Evolutionary conservation across 2,113 vertebrate genomes (phyloP).

Genomic region (Pyxicephalus adspersus): DNA sequence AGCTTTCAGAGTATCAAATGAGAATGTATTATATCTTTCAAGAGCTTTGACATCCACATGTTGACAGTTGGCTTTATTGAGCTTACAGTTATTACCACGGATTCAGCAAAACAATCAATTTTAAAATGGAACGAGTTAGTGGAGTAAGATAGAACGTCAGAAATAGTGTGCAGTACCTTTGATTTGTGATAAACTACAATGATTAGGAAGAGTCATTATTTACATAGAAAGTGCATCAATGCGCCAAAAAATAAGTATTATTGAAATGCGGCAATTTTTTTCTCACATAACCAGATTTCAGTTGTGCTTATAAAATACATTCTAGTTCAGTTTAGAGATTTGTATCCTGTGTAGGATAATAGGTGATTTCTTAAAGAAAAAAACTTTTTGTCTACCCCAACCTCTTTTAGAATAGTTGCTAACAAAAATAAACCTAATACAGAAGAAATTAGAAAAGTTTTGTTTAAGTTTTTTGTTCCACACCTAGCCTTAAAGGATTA

Average conservation of each 20-base stretch:
- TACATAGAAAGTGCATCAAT: background rate
- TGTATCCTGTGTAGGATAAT: too few relatives aligned
- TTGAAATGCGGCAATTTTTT: background rate
- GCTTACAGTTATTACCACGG: conserved; percentile 22
- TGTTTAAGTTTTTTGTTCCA: too few relatives aligned
- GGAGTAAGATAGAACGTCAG: background rate
- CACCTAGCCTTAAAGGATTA: too few relatives aligned
- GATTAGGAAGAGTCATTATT: background rate
- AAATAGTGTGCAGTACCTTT: background rate
- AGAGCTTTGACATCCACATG: conserved; percentile 23
- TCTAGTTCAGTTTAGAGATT: background rate
- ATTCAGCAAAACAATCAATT: conserved; percentile 17
- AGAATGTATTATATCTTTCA: conserved; percentile 31
- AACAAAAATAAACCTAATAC: too few relatives aligned
- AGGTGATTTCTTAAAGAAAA: too few relatives aligned
- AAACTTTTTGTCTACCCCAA: too few relatives aligned
- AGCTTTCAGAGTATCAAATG: conserved; percentile 29
- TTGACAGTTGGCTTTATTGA: conserved; percentile 34
- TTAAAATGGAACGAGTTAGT: background rate
- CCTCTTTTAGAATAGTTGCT: too few relatives aligned
- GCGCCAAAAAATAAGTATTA: background rate
- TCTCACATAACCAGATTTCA: background rate
- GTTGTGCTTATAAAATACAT: background rate
- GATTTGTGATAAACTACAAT: background rate
- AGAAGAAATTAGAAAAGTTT: too few relatives aligned